phyloP scores from a whole-genome alignment of 92 coral and sea anemone species.

The Porites lobata region DNA sequence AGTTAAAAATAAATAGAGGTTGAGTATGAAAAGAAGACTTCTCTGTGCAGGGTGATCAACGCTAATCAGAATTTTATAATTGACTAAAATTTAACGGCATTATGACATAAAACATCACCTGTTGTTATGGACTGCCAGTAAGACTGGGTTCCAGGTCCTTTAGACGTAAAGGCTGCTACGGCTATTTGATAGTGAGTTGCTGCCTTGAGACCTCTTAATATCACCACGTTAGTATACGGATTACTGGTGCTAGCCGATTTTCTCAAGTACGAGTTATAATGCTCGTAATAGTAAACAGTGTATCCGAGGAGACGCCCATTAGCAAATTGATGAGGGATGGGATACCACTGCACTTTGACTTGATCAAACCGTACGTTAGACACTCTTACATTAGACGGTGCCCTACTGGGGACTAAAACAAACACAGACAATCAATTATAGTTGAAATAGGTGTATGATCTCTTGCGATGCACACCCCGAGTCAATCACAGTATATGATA shows the following conservation, averaged over 20 bases:
- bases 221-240: neutral
- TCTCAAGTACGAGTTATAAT: neutral
- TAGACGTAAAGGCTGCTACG: neutral
- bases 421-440: neutral
- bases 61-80: too few relatives aligned
- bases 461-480: too few relatives aligned
- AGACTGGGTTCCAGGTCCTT: neutral
- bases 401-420: neutral
- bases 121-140: neutral
- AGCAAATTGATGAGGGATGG: neutral
- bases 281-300: neutral
- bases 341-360: constrained; percentile 2
- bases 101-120: neutral
- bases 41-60: too few relatives aligned
- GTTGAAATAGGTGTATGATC: too few relatives aligned
- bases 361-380: neutral
- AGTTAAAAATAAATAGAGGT: too few relatives aligned
- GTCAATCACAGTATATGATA: too few relatives aligned
- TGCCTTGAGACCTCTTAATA: neutral
- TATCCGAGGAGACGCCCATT: neutral
- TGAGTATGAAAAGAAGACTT: too few relatives aligned
- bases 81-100: neutral
- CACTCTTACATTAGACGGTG: neutral
- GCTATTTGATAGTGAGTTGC: neutral
- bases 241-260: neutral